Evolutionary conservation across 2,888 invertebrate genomes (phyloP).

Genomic region (Temnothorax rugatulus): DNA sequence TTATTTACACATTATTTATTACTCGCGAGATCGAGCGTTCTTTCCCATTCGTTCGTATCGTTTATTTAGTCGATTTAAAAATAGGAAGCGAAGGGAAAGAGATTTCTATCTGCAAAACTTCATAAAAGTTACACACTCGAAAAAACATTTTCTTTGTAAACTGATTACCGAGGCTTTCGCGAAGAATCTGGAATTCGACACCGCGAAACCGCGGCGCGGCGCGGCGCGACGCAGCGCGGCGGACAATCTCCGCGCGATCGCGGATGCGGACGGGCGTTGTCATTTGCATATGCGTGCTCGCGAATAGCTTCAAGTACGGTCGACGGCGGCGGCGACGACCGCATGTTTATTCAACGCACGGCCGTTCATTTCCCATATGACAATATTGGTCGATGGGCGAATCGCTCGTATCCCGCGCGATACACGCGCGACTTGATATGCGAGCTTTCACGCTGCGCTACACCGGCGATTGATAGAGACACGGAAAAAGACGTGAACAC

Average conservation of each 20-base stretch:
- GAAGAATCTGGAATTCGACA: background rate
- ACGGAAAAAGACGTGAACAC: background rate
- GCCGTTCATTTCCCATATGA: conserved; percentile 85
- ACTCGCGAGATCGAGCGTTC: background rate
- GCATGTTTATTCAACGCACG: conserved; percentile 85
- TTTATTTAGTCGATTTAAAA: background rate
- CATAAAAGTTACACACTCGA: background rate
- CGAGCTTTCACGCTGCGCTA: conserved; percentile 74
- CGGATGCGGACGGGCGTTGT: conserved; percentile 64
- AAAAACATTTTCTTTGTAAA: background rate
- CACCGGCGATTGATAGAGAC: background rate
- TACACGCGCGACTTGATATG: conserved; percentile 85
- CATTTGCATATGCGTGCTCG: conserved; percentile 72
- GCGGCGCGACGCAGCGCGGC: too few relatives aligned
- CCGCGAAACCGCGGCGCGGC: background rate
- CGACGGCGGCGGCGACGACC: conserved; percentile 57
- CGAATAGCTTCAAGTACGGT: conserved; percentile 65
- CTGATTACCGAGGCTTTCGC: too few relatives aligned
- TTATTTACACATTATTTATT: conserved; percentile 3
- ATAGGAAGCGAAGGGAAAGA: background rate
- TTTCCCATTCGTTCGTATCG: background rate
- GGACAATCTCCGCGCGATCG: conserved; percentile 37
- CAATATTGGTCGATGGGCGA: conserved; percentile 85
- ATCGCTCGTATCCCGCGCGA: conserved; percentile 85
- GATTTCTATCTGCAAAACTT: background rate